These are phyloP conservation scores for Vulpes vulpes DNA, from an alignment of 2,113 vertebrate species.

Conservation along the genomic window DNA sequence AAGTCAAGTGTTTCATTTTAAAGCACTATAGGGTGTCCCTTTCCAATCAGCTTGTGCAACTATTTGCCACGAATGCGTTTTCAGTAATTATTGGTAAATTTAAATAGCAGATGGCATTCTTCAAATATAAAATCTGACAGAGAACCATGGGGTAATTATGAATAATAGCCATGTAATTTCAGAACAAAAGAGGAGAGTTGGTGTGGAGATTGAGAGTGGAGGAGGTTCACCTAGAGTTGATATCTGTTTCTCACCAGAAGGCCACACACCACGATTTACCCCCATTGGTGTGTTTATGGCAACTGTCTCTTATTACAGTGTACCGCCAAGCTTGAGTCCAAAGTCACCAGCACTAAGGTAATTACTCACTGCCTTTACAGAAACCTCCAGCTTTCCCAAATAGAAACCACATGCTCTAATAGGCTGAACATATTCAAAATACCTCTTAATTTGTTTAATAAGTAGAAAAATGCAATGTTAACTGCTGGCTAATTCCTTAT, in stretches of 20 bases:
- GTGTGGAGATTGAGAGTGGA: conserved; percentile 75
- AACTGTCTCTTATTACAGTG: conserved; percentile 93
- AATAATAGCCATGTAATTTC: conserved; percentile 85
- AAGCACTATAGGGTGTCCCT: conserved; percentile 43
- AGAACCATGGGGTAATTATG: conserved; percentile 80
- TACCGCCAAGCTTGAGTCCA: conserved; percentile 87
- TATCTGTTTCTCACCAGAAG: conserved; percentile 89
- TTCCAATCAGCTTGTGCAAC: conserved; percentile 65
- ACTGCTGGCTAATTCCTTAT: conserved; percentile 92
- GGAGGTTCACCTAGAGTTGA: conserved; percentile 88
- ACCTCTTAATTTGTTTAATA: conserved; percentile 96
- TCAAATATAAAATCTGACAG: conserved; percentile 73
- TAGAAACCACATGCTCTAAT: conserved; percentile 98
- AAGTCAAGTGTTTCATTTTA: conserved; percentile 55
- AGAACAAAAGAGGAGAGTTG: conserved; percentile 86
- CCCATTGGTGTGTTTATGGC: conserved; percentile 90
- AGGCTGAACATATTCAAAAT: conserved; percentile 88
- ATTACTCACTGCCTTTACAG: conserved; percentile 90
- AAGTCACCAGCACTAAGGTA: conserved; percentile 89
- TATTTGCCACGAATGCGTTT: conserved; percentile 71
- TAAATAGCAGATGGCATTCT: conserved; percentile 78
- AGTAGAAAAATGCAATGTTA: conserved; percentile 95
- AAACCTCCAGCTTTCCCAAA: conserved; percentile 94
- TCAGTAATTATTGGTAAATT: conserved; percentile 81
- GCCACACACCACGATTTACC: conserved; percentile 89